Evolutionary conservation across 2,113 vertebrate species (phyloP).

Genomic region (Syngnathus scovelli): DNA sequence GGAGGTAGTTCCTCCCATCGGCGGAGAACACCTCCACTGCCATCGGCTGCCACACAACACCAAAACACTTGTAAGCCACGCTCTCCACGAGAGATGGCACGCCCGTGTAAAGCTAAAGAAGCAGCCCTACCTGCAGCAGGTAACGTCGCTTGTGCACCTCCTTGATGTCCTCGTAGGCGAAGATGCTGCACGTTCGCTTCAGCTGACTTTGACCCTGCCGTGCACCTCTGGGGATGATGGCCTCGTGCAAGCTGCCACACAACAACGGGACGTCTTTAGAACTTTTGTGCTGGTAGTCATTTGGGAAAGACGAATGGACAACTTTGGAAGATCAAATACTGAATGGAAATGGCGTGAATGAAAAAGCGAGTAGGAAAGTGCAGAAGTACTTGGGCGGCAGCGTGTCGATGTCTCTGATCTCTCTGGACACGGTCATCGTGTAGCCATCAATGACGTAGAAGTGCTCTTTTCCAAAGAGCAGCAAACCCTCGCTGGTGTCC

Average conservation of each 20-base stretch:
- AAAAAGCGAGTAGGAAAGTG: neutral
- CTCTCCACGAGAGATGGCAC: too few relatives aligned
- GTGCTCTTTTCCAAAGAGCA: constrained; percentile 97
- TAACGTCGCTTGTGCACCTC: constrained; percentile 98
- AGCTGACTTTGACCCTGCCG: constrained; percentile 92
- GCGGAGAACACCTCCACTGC: constrained; percentile 97
- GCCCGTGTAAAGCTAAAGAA: neutral
- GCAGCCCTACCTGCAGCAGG: constrained; percentile 81
- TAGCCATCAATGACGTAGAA: constrained; percentile 99
- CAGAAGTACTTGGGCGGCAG: constrained; percentile 85
- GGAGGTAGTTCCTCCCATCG: constrained; percentile 94
- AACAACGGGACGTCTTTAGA: neutral
- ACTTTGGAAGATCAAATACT: too few relatives aligned
- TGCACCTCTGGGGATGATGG: constrained; percentile 94
- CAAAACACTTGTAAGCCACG: neutral
- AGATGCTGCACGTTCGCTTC: constrained; percentile 95
- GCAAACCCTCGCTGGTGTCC: constrained; percentile 94
- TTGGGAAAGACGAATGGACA: too few relatives aligned
- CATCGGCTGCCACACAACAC: constrained; percentile 78
- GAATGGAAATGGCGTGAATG: too few relatives aligned
- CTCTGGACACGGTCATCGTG: constrained; percentile 93
- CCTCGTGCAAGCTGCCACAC: constrained; percentile 83
- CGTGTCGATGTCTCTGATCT: constrained; percentile 96
- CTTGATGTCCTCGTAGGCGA: constrained; percentile 97
- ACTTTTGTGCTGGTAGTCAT: neutral